Conservation (phyloP, 2,113 vertebrate genomes). For the Dinomys branickii region DNA sequence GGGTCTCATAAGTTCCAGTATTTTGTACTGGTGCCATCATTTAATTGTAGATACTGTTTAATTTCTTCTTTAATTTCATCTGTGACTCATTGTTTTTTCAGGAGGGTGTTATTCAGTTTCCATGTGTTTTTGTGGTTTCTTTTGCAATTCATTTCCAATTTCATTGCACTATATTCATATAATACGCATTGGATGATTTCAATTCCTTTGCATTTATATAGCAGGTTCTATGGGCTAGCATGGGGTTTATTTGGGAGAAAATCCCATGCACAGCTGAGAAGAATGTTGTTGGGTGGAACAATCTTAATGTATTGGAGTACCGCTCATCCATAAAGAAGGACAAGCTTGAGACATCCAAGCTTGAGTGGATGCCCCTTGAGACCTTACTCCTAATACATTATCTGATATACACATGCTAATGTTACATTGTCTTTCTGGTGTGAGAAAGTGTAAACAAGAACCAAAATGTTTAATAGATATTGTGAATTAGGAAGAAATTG, state of each 20-base stretch:
- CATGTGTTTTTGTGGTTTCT: not conserved
- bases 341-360: not conserved
- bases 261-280: not conserved
- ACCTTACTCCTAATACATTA: not conserved
- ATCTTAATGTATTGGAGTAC: not conserved
- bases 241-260: not conserved
- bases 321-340: not conserved
- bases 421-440: not conserved
- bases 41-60: not conserved
- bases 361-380: not conserved
- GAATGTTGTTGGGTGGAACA: not conserved
- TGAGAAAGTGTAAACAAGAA: not conserved
- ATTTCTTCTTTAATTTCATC: not conserved
- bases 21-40: not conserved
- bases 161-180: not conserved
- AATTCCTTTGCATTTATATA: not conserved
- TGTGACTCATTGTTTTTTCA: not conserved
- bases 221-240: not conserved
- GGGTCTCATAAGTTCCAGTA: not conserved
- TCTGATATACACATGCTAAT: not conserved
- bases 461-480: not conserved
- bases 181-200: not conserved
- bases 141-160: not conserved
- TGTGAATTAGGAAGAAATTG: not conserved
- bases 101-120: not conserved